These are phyloP conservation scores for Hemicentrotus pulcherrimus DNA, from an alignment of 35 echinoderm and acorn worm species.

Conservation along the genomic window DNA sequence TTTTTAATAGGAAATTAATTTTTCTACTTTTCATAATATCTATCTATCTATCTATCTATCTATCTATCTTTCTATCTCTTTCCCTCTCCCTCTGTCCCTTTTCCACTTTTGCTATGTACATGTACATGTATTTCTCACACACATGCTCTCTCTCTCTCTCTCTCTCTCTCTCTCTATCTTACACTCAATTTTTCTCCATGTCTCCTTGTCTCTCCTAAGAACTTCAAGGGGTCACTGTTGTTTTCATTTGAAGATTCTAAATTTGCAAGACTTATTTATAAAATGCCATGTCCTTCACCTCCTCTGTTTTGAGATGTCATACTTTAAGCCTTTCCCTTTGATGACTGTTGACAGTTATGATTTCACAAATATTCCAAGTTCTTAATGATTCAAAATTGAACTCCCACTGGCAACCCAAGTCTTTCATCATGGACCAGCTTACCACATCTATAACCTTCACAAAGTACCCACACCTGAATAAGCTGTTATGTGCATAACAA, in stretches of 20 bases:
- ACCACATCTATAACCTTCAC: not conserved
- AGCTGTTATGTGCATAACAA: not conserved
- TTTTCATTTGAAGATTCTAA: not conserved
- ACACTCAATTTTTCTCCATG: no score
- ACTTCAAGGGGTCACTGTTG: not conserved
- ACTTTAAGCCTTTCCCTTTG: not conserved
- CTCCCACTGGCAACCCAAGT: not conserved
- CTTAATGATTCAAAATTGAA: not conserved
- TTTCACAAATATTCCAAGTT: slow-evolving; percentile 6
- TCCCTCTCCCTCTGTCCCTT: no score
- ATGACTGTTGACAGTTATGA: not conserved
- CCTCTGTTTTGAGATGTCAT: not conserved
- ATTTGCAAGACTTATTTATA: not conserved
- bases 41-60: no score
- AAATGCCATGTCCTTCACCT: not conserved
- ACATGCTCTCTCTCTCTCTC: not conserved
- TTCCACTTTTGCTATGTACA: no score
- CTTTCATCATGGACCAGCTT: not conserved
- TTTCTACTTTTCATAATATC: no score
- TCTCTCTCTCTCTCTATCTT: not conserved
- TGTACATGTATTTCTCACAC: no score
- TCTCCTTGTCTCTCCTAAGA: not conserved
- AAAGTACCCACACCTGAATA: slow-evolving; percentile 1
- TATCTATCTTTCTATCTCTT: no score
- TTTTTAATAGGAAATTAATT: no score